Evolutionary conservation across 2,888 invertebrate species (phyloP).

Genomic region (Campoletis raptor): DNA sequence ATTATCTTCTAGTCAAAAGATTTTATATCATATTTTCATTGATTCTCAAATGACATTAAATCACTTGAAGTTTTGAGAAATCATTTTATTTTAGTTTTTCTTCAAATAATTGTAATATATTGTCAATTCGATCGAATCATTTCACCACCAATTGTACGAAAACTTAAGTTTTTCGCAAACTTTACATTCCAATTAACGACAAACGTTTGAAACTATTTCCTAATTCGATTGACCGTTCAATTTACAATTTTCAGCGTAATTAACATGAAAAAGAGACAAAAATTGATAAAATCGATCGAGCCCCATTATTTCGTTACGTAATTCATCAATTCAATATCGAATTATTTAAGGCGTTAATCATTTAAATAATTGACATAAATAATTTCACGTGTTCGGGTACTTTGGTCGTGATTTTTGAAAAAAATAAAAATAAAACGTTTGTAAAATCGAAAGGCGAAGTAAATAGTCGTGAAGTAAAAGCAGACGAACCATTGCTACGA

Average conservation of each 20-base stretch:
- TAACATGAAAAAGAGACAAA: neutral
- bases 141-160: too few relatives aligned
- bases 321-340: neutral
- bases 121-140: too few relatives aligned
- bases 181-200: neutral
- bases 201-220: neutral
- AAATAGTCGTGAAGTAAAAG: neutral
- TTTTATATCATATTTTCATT: neutral
- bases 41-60: neutral
- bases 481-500: conserved; percentile 55
- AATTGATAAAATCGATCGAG: neutral
- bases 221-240: neutral
- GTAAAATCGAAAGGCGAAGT: neutral
- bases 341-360: neutral
- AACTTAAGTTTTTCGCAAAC: neutral
- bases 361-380: neutral
- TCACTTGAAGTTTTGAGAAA: neutral
- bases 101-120: too few relatives aligned
- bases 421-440: neutral
- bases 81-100: neutral
- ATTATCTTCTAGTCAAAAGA: neutral
- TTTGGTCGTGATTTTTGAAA: conserved; percentile 23
- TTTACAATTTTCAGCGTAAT: neutral
- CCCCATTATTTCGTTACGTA: neutral
- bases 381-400: neutral